These are phyloP conservation scores for Psilanteris sp. DNA, from an alignment of 1,140 invertebrate genomes.

Conservation along the genomic window DNA sequence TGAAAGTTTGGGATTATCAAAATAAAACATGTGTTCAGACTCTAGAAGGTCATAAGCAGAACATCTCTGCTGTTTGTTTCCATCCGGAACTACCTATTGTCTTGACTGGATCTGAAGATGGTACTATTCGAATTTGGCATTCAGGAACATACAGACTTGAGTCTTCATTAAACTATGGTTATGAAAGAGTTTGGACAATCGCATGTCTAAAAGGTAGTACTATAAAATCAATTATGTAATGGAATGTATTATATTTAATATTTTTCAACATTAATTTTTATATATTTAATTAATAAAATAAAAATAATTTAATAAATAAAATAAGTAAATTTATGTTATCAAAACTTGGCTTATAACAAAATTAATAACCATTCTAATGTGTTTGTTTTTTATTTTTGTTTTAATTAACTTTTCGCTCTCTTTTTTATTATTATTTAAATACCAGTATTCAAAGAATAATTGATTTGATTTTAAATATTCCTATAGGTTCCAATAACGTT, in stretches of 20 bases:
- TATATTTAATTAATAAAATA: too few relatives aligned
- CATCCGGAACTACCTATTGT: slow-evolving; percentile 99
- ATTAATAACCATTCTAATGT: too few relatives aligned
- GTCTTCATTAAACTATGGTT: slow-evolving; percentile 97
- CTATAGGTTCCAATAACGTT: slow-evolving; percentile 93
- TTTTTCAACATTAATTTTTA: too few relatives aligned
- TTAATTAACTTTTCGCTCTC: background rate
- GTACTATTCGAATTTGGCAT: slow-evolving; percentile 97
- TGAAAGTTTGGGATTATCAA: slow-evolving; percentile 99
- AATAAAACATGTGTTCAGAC: slow-evolving; percentile 99
- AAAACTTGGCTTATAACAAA: too few relatives aligned
- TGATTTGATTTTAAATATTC: background rate
- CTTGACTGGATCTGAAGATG: slow-evolving; percentile 98
- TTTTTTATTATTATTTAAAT: too few relatives aligned
- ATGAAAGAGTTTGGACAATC: slow-evolving; percentile 99
- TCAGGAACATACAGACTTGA: slow-evolving; percentile 98
- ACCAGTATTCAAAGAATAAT: too few relatives aligned
- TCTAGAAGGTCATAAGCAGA: slow-evolving; percentile 97
- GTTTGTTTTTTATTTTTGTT: too few relatives aligned
- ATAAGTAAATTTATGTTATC: too few relatives aligned
- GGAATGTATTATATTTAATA: too few relatives aligned
- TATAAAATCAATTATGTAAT: too few relatives aligned
- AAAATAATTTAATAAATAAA: too few relatives aligned
- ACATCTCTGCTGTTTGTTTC: slow-evolving; percentile 95
- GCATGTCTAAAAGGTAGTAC: slow-evolving; percentile 89